A percentile compares a stretch with the other conserved stretches of the same genome.
Conservation (phyloP, 2,113 vertebrate species). For the Laterallus jamaicensis region DNA sequence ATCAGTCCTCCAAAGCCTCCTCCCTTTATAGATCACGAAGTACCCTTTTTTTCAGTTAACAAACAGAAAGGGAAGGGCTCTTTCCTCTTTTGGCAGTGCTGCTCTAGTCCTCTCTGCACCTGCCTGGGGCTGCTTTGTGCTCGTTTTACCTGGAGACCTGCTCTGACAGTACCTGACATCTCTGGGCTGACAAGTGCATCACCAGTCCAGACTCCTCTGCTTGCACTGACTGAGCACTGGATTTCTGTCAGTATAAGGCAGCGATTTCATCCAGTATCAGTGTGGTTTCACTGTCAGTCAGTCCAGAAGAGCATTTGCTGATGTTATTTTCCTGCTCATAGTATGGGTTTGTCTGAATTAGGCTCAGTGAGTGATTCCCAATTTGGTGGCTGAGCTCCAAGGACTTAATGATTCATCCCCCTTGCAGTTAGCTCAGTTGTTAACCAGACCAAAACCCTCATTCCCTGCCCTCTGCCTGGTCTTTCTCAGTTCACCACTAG, state of each 20-base stretch:
- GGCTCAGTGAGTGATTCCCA: not conserved
- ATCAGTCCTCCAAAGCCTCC: not conserved
- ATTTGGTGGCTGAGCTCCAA: not conserved
- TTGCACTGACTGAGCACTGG: not conserved
- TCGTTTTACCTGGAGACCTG: not conserved
- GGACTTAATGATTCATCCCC: not conserved
- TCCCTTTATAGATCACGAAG: not conserved
- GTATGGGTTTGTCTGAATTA: not conserved
- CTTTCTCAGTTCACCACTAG: not conserved
- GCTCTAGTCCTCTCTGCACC: no score
- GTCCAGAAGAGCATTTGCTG: not conserved
- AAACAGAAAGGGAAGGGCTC: not conserved
- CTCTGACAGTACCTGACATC: not conserved
- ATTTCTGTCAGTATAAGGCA: not conserved
- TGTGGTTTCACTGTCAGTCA: not conserved
- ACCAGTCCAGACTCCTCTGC: not conserved
- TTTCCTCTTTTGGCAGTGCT: not conserved
- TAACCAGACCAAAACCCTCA: not conserved
- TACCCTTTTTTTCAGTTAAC: not conserved
- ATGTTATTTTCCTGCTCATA: not conserved
- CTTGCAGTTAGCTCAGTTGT: not conserved
- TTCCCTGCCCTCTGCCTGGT: not conserved
- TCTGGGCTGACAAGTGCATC: rapidly evolving
- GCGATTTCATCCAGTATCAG: not conserved
- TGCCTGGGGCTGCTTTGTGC: not conserved